Conservation (phyloP, 2,113 vertebrate genomes). For the Illadopsis cleaveri region DNA sequence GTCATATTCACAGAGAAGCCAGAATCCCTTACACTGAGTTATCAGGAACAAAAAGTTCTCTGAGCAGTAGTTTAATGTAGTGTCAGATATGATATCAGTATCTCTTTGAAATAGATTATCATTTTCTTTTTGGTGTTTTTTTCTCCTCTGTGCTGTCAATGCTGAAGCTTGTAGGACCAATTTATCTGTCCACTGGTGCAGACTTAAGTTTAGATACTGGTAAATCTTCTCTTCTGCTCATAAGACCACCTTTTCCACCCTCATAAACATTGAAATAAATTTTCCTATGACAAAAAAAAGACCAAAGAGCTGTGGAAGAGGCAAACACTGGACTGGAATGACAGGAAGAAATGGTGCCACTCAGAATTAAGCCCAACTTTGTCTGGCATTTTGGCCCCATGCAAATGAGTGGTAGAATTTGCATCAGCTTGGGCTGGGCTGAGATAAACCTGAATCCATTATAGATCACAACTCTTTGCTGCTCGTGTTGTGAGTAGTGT, state of each 20-base stretch:
- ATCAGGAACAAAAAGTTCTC: background rate
- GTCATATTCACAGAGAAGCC: background rate
- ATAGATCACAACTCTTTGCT: background rate
- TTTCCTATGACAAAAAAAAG: background rate
- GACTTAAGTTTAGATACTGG: background rate
- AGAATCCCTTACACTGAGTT: background rate
- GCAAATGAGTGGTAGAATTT: constrained; percentile 8
- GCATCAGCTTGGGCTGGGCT: background rate
- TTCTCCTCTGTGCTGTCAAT: background rate
- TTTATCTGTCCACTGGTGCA: background rate
- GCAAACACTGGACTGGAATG: background rate
- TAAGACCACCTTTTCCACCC: background rate
- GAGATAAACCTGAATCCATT: background rate
- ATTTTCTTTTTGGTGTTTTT: background rate
- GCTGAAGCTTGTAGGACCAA: background rate
- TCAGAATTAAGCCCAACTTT: background rate
- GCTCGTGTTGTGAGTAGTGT: background rate
- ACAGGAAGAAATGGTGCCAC: background rate
- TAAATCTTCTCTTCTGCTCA: background rate
- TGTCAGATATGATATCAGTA: background rate
- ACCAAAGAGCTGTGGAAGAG: background rate
- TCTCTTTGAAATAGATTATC: background rate
- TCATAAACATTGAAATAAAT: background rate
- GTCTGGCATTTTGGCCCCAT: background rate
- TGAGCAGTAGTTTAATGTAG: background rate